Evolutionary conservation across 1,140 invertebrate genomes (phyloP).

Genomic region (Cryptotermes secundus): DNA sequence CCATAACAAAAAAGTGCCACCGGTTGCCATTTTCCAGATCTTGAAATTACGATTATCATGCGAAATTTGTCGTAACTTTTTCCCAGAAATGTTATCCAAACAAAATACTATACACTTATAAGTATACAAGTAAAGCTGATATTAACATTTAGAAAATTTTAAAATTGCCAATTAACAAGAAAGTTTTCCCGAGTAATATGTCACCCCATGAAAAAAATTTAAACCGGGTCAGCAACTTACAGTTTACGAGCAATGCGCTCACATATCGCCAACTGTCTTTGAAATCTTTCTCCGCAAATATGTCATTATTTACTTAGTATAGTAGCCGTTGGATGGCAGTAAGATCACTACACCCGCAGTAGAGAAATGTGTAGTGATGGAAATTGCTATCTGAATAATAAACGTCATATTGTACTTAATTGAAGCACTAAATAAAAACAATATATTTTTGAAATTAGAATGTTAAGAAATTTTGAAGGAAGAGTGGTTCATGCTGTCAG

Average conservation of each 20-base stretch:
- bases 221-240: too few species aligned
- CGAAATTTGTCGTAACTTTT: background rate
- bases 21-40: background rate
- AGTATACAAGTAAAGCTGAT: too few species aligned
- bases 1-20: background rate
- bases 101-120: too few species aligned
- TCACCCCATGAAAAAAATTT: too few species aligned
- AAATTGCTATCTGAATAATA: too few species aligned
- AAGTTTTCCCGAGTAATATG: too few species aligned
- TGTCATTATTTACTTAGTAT: background rate
- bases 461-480: background rate
- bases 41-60: background rate
- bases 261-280: too few species aligned
- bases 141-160: too few species aligned
- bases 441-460: background rate
- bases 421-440: background rate
- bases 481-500: slow-evolving; percentile 10
- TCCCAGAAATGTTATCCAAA: background rate
- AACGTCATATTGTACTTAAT: background rate
- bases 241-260: too few species aligned
- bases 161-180: too few species aligned
- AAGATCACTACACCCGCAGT: too few species aligned
- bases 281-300: background rate
- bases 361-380: too few species aligned
- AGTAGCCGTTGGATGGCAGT: background rate